A percentile compares a stretch with the other conserved stretches of the same genome.
phyloP scores from a whole-genome alignment of 2,113 vertebrate species.

The Rhabdornis inornatus region DNA sequence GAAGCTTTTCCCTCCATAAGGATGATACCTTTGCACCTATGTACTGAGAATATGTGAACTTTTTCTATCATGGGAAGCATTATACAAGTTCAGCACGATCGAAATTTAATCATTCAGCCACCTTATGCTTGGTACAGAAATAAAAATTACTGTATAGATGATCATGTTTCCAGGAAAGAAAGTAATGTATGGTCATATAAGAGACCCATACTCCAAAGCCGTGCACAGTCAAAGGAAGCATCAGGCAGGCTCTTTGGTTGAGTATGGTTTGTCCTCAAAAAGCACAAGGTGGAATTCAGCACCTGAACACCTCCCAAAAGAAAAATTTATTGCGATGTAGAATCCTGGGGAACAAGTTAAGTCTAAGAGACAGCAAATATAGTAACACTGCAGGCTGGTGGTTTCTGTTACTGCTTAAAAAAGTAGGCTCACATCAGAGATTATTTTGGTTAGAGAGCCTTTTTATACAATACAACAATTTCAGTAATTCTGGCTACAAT shows the following conservation, averaged over 20 bases:
- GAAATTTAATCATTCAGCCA: neutral
- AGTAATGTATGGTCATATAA: neutral
- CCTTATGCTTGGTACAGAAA: neutral
- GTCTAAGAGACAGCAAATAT: neutral
- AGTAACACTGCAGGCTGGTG: neutral
- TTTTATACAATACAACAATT: neutral
- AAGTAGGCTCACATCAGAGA: neutral
- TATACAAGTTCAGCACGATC: neutral
- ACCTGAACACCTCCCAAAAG: neutral
- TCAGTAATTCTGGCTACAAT: neutral
- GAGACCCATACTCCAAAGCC: neutral
- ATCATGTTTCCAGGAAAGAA: neutral
- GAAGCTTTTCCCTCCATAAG: neutral
- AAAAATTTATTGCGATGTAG: neutral
- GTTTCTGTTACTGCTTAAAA: neutral
- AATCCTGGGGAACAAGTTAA: neutral
- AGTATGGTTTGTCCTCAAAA: neutral
- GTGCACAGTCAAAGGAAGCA: neutral
- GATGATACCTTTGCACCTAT: neutral
- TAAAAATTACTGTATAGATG: neutral
- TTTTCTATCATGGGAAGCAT: neutral
- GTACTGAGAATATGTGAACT: neutral
- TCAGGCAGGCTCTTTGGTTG: neutral
- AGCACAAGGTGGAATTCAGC: neutral
- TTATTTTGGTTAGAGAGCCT: neutral